Percentiles rank a stretch among this genome's conserved stretches.
Conservation (phyloP, 2,797 vertebrate genomes). For the Rhinophrynus dorsalis region DNA sequence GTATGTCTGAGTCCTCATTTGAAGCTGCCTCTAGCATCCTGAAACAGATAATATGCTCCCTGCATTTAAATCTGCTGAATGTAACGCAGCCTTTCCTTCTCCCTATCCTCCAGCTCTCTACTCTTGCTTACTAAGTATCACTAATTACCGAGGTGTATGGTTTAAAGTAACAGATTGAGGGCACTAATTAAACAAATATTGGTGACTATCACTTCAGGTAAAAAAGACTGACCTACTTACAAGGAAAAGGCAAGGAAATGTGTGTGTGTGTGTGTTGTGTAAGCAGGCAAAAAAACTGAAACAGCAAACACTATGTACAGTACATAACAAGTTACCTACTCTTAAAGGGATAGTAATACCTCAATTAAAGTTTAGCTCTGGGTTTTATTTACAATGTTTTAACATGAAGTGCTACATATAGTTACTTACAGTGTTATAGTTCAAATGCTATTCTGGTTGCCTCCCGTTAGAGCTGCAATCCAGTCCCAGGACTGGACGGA, state of each 20-base stretch:
- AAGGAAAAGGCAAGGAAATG: background rate
- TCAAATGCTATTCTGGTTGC: too few relatives aligned
- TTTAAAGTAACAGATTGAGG: constrained; percentile 51
- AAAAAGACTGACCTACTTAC: constrained; percentile 44
- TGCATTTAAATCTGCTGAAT: constrained; percentile 31
- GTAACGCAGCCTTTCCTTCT: background rate
- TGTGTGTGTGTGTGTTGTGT: too few relatives aligned
- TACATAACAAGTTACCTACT: too few relatives aligned
- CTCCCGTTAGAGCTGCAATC: too few relatives aligned
- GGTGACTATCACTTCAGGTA: constrained; percentile 32
- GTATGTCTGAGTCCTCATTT: constrained; percentile 53
- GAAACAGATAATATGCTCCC: constrained; percentile 25
- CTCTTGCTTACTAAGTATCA: constrained; percentile 38
- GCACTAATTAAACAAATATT: constrained; percentile 58
- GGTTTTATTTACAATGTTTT: too few relatives aligned
- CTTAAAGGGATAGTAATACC: too few relatives aligned
- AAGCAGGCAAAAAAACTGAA: too few relatives aligned
- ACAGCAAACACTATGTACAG: too few relatives aligned
- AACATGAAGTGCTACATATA: too few relatives aligned
- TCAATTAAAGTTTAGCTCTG: too few relatives aligned
- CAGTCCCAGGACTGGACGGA: too few relatives aligned
- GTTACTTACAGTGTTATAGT: too few relatives aligned
- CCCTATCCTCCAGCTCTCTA: constrained; percentile 22
- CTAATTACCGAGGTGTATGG: constrained; percentile 48
- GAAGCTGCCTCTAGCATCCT: constrained; percentile 34